A percentile compares a stretch with the other conserved stretches of the same genome.
Conservation (phyloP, 2,888 invertebrate species). For the Sisyra terminalis region DNA sequence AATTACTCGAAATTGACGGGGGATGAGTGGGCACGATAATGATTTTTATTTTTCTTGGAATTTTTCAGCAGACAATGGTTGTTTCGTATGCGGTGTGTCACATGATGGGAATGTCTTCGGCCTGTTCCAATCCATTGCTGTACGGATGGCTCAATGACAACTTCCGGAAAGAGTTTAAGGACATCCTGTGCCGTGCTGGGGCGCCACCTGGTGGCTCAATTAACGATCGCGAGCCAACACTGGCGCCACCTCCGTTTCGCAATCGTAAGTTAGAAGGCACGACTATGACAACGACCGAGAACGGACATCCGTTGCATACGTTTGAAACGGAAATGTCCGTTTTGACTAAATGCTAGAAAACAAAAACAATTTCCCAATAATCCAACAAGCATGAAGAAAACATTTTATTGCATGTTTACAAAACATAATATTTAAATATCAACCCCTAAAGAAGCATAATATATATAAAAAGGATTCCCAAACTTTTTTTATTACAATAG, state of each 20-base stretch:
- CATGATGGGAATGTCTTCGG: conserved; percentile 70
- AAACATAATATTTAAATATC: too few relatives aligned
- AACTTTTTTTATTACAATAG: too few relatives aligned
- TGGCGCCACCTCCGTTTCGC: conserved; percentile 7
- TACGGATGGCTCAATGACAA: conserved; percentile 92
- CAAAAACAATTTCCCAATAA: conserved; percentile 7
- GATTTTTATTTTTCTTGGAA: neutral
- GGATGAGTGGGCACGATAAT: neutral
- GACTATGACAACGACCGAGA: conserved; percentile 18
- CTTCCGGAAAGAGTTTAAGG: conserved; percentile 78
- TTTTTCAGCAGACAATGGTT: conserved; percentile 21
- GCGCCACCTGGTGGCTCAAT: conserved; percentile 20
- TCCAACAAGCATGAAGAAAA: conserved; percentile 2
- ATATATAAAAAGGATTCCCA: too few relatives aligned
- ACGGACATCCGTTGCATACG: conserved; percentile 28
- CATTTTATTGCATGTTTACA: too few relatives aligned
- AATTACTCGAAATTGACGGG: conserved; percentile 1
- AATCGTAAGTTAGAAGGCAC: conserved; percentile 24
- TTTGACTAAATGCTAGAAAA: conserved; percentile 27
- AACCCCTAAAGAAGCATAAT: too few relatives aligned
- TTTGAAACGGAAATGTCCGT: conserved; percentile 29
- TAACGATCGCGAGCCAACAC: conserved; percentile 25
- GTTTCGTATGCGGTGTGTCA: conserved; percentile 36
- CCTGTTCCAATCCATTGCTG: conserved; percentile 78
- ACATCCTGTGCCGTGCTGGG: conserved; percentile 45